Evolutionary conservation across 2,113 vertebrate genomes (phyloP).

Genomic region (Isichthys henryi): DNA sequence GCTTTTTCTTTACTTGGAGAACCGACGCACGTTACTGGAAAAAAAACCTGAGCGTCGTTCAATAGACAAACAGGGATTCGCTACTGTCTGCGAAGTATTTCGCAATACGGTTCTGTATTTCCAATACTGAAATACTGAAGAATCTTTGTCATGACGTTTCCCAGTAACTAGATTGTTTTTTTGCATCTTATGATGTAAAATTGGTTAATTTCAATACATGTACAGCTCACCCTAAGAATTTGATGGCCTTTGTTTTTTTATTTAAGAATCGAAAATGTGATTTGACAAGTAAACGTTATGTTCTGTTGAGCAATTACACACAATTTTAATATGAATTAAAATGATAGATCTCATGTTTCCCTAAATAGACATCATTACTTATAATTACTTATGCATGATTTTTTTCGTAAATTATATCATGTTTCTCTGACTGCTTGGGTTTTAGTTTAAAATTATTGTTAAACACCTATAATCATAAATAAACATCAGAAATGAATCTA

Average conservation of each 20-base stretch:
- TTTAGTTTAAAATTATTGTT: neutral
- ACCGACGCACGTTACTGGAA: neutral
- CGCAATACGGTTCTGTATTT: neutral
- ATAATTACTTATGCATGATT: neutral
- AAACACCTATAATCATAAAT: neutral
- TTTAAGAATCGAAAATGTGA: neutral
- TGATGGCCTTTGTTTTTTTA: neutral
- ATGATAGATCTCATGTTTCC: neutral
- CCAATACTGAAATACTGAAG: neutral
- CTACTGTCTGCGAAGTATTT: neutral
- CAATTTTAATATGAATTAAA: neutral
- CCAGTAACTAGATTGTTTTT: too few species aligned
- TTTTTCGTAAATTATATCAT: neutral
- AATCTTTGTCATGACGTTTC: neutral
- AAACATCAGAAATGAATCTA: neutral
- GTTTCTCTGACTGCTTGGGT: neutral
- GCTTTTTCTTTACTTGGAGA: neutral
- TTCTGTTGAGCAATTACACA: neutral
- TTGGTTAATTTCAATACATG: neutral
- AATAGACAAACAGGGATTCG: neutral
- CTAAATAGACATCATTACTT: neutral
- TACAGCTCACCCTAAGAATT: neutral
- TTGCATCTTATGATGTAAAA: neutral
- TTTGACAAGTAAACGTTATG: neutral
- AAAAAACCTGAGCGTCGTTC: neutral